Evolutionary conservation across 2,797 vertebrate species (phyloP).

Genomic region (Anguilla obscura): DNA sequence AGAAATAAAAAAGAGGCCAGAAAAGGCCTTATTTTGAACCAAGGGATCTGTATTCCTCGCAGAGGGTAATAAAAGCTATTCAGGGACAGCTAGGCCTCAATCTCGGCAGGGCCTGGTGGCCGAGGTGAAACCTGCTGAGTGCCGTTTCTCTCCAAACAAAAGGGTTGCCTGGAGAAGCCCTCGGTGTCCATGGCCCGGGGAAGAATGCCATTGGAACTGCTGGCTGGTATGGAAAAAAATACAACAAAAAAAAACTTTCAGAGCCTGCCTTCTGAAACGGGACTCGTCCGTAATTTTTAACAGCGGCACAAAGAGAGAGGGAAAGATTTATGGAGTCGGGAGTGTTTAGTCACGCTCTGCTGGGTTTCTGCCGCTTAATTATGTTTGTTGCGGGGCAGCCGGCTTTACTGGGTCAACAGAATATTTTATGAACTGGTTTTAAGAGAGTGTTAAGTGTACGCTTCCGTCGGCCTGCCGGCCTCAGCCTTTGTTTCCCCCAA

Average conservation of each 20-base stretch:
- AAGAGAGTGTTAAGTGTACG: conserved; percentile 38
- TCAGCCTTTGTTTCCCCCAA: neutral
- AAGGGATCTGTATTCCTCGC: conserved; percentile 38
- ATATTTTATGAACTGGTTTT: conserved; percentile 52
- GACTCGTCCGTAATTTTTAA: conserved; percentile 38
- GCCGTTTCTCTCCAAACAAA: conserved; percentile 38
- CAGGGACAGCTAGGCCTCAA: conserved; percentile 24
- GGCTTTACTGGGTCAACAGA: conserved; percentile 55
- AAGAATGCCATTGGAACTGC: conserved; percentile 42
- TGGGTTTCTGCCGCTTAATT: conserved; percentile 48
- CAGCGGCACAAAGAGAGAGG: conserved; percentile 30
- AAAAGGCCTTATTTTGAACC: conserved; percentile 41
- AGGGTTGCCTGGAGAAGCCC: conserved; percentile 40
- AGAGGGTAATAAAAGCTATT: conserved; percentile 39
- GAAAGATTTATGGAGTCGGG: conserved; percentile 42
- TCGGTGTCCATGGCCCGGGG: conserved; percentile 35
- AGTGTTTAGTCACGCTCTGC: conserved; percentile 50
- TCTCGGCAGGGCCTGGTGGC: conserved; percentile 29
- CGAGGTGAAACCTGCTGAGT: conserved; percentile 34
- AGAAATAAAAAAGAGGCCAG: conserved; percentile 31
- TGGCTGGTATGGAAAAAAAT: conserved; percentile 32
- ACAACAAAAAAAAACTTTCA: neutral
- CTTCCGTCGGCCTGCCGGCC: conserved; percentile 5
- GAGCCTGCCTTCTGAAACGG: conserved; percentile 25
- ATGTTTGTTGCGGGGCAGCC: conserved; percentile 43